Evolutionary conservation across 2,113 vertebrate species (phyloP).

Genomic region (Emydura subglobosa): DNA sequence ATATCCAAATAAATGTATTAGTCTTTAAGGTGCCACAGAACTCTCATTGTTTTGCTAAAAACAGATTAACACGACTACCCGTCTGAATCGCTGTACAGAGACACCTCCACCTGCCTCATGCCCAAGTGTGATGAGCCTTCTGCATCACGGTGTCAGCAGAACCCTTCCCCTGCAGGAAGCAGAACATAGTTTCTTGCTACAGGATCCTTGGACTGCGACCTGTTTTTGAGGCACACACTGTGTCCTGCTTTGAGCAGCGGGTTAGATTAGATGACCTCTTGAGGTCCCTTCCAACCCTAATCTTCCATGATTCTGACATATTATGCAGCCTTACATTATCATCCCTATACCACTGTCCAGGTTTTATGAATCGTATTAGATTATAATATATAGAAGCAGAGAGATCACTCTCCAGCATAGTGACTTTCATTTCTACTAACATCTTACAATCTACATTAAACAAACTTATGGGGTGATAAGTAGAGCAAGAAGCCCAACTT

Average conservation of each 20-base stretch:
- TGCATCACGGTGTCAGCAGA: not conserved
- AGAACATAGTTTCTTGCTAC: not conserved
- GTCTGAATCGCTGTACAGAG: too few relatives aligned
- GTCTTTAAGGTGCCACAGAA: too few relatives aligned
- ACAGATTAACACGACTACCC: too few relatives aligned
- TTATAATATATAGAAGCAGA: accelerated
- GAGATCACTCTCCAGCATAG: not conserved
- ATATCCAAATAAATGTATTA: too few relatives aligned
- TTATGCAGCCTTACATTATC: not conserved
- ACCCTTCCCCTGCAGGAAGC: not conserved
- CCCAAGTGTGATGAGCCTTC: not conserved
- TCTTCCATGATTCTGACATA: not conserved
- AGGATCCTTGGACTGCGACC: not conserved
- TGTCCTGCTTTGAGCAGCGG: too few relatives aligned
- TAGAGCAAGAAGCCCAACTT: not conserved
- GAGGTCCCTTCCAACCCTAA: too few relatives aligned
- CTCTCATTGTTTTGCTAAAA: too few relatives aligned
- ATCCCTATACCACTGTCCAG: not conserved
- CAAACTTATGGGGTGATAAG: not conserved
- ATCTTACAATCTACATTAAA: not conserved
- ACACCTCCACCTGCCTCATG: not conserved
- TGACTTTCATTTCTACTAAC: not conserved
- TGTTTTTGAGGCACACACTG: not conserved
- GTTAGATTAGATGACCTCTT: too few relatives aligned
- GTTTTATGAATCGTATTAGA: not conserved